Evolutionary conservation across 2,113 vertebrate species (phyloP), one percentile per base, ranked within the genome.

Genomic region (Xyrauchen texanus): DNA sequence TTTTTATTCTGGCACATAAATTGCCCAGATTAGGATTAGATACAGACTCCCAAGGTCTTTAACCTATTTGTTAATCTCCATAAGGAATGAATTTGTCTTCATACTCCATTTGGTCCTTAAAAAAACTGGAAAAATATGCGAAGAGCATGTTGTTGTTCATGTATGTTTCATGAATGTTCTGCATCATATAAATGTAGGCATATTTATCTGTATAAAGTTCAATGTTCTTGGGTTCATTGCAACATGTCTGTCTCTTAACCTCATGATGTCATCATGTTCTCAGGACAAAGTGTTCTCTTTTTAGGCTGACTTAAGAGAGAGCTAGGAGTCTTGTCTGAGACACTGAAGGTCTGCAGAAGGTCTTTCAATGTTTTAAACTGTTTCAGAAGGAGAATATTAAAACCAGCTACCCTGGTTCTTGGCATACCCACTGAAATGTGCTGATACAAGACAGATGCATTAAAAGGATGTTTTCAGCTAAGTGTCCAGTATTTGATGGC

Each of bases 301-400:
- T 8, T 12, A 9, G 12, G 34, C n/a, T 60, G 15, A 67, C 64
- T 67, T 67, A 67, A 46, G 12, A 61, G 16, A 69, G 8, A 15
- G 42, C 62, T 44, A 5, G 63, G 9, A 53, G 12, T 42, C 15
- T 15, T 8, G 62, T 72, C 61, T 68, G 0, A 13, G 61, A 70
- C 34, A n/a, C 10, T 34, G 15, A 12, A 42, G 53, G 62, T 81
- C 87, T 79, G 81, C 53, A 13, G 45, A n/a, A 75, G 79, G 78
- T 68, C 67, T 81, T 82, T 85, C 78, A 81, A 80, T 79, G 51
- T 80, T 73, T 85, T 58, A 34, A 34, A 34, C 45, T 76, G 60
- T 67, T 87, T 81, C 15, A 84, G 83, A 83, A 86, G 45, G 83
- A 83, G 60, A 84, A 85, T 77, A 75, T 82, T 87, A 77, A 80